phyloP scores from a whole-genome alignment of 2,888 invertebrate species.

The Eueremaeus valkanovi region DNA sequence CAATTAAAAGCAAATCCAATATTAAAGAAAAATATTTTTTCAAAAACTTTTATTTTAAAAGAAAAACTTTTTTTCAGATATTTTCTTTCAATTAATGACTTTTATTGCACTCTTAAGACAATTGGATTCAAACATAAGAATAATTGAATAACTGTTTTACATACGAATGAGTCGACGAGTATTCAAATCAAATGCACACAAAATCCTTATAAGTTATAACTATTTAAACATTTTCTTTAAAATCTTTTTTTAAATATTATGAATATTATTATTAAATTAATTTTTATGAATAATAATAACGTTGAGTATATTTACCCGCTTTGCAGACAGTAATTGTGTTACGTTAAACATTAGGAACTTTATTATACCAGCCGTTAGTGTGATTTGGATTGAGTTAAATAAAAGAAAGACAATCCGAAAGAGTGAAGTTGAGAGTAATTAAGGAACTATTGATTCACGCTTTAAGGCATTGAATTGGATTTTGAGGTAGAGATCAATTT shows the following conservation, averaged over 20 bases:
- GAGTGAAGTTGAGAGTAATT: background rate
- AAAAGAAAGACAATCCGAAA: background rate
- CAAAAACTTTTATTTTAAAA: too few relatives aligned
- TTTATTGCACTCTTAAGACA: background rate
- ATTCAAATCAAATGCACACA: too few relatives aligned
- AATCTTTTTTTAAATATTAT: background rate
- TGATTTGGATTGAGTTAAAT: too few relatives aligned
- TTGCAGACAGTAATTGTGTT: conserved; percentile 4
- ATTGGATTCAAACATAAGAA: background rate
- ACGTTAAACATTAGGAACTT: background rate
- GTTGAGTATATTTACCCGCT: background rate
- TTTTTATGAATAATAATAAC: background rate
- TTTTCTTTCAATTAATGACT: too few relatives aligned
- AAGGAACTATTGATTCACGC: background rate
- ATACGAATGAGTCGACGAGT: background rate
- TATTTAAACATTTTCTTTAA: background rate
- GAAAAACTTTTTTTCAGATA: too few relatives aligned
- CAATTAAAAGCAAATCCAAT: too few relatives aligned
- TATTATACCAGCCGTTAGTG: background rate
- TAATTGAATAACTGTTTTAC: background rate
- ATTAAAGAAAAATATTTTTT: too few relatives aligned
- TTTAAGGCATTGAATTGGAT: background rate
- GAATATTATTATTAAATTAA: background rate
- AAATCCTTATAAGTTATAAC: background rate
- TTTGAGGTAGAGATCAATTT: background rate